Base-by-base conservation (phyloP, 2,113 vertebrate species). In the Plecotus auritus region DNA sequence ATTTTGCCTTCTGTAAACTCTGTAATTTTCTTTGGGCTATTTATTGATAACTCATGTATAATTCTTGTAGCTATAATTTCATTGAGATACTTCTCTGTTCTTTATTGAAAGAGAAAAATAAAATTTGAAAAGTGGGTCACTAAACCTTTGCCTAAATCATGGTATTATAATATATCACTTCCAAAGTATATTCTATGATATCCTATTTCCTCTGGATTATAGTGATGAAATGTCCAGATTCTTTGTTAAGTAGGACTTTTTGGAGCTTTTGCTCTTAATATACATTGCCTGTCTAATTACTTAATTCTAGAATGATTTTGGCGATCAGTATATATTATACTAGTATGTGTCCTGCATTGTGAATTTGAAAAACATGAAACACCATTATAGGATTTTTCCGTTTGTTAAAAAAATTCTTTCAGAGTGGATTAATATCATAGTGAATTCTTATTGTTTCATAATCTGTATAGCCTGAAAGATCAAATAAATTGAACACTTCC, bases 401-500 rank as follows among this genome's bases (percentile, higher is more conserved):
- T 69, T 95, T 91, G 56, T 67, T 81, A 32, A 82, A 96, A 69
- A 66, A 32, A 78, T 51, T 10, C 26, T 54, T 7, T n/a, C 7
- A 42, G 74, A 69, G 30, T 93, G 4, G 4, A 66, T 91, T 56
- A 91, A 45, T 84, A 90, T 88, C 56, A 47, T 9, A 92, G 32
- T 51, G 66, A 67, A 83, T 91, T 95, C 72, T 93, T 88, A 0
- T 88, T 87, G 32, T 74, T 95, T 70, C 9, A 47, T 84, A 87
- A 72, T 92, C 51, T 82, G 17, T 94, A 88, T 72, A 82, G 16
- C 40, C 74, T 74, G 64, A 90, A 89, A 88, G n/a, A 22, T 87
- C 23, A 88, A 95, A 85, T 85, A 88, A 85, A n/a, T 5, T 54
- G 64, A 94, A 35, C 11, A 91, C 92, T 90, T 95, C 64, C 9